Evolutionary conservation across 2,113 vertebrate genomes (phyloP).

Genomic region (Puffinus mauretanicus): DNA sequence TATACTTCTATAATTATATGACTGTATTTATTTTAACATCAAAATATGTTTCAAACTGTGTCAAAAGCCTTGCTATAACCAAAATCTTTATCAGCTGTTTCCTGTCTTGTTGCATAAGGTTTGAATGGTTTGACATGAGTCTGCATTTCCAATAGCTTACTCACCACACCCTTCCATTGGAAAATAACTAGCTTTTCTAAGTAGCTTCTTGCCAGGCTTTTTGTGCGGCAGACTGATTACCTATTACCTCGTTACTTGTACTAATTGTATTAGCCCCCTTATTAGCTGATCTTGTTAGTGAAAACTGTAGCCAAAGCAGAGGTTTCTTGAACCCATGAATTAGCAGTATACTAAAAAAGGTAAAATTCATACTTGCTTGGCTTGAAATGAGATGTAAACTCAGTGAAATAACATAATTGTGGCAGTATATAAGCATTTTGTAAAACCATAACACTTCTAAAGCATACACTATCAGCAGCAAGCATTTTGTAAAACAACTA

Average conservation of each 20-base stretch:
- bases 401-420: neutral
- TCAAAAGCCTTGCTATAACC: neutral
- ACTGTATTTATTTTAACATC: neutral
- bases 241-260: neutral
- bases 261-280: neutral
- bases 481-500: neutral
- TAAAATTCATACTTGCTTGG: neutral
- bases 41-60: neutral
- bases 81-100: neutral
- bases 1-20: neutral
- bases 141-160: neutral
- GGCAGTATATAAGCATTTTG: neutral
- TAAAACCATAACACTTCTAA: neutral
- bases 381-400: neutral
- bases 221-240: neutral
- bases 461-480: neutral
- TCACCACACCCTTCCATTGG: neutral
- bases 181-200: neutral
- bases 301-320: neutral
- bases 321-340: neutral
- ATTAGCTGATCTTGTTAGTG: neutral
- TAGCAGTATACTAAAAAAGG: neutral
- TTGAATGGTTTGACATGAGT: neutral
- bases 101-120: neutral
- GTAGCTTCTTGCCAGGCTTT: neutral